These are phyloP conservation scores for Grus americana DNA, from an alignment of 2,113 vertebrate species.

Conservation along the genomic window DNA sequence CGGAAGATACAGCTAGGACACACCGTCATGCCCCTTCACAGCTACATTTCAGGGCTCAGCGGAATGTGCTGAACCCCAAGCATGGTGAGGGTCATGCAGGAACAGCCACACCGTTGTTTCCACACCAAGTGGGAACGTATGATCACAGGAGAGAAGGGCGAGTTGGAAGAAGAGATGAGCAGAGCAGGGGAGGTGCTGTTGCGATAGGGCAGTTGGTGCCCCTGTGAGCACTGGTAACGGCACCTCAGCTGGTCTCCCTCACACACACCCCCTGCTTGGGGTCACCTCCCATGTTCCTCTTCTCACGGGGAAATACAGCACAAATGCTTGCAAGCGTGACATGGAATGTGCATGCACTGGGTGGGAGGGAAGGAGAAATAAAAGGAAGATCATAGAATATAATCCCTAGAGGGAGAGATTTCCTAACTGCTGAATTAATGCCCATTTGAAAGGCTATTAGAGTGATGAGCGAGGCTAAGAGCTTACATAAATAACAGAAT, in stretches of 20 bases:
- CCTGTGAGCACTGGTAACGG: neutral
- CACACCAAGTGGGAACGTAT: neutral
- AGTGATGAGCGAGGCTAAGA: neutral
- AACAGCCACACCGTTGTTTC: neutral
- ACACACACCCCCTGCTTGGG: neutral
- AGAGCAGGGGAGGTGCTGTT: neutral
- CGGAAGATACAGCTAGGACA: neutral
- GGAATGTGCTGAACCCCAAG: accelerated
- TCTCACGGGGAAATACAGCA: accelerated
- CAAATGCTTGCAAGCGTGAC: neutral
- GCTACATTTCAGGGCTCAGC: neutral
- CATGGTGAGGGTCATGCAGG: accelerated
- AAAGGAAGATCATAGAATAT: neutral
- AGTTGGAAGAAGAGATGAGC: neutral
- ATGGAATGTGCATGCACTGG: neutral
- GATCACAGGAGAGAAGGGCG: accelerated
- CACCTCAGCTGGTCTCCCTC: neutral
- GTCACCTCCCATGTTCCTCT: accelerated
- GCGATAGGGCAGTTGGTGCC: too few relatives aligned
- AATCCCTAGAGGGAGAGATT: neutral
- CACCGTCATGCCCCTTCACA: neutral
- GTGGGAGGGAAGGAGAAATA: neutral
- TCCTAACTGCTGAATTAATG: neutral
- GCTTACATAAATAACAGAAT: neutral
- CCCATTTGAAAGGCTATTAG: neutral